Base-by-base conservation (phyloP, 2,888 invertebrate genomes). In the Apoderus coryli region DNA sequence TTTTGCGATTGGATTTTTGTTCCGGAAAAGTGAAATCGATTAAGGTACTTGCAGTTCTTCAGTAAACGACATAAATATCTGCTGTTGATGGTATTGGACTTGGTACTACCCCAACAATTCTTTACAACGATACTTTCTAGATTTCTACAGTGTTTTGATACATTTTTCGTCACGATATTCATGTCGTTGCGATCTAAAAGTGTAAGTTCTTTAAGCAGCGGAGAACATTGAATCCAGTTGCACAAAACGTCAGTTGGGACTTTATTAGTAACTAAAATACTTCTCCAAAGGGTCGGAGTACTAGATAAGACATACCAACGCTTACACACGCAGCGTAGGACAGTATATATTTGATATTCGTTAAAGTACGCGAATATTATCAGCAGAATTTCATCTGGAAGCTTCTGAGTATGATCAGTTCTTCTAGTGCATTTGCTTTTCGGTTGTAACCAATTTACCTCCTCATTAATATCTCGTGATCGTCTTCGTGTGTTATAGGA, bases 351-450 rank as follows among this genome's bases (percentile, higher is more conserved):
- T 31, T 44, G 40, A 19, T 41, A 31, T 10, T 39, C 36, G 3
- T 33, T 30, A 11, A 47, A 27, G 23, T 36, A 44, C n/a, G 46
- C 42, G 22, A 47, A 47, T 15, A 47, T 40, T 14, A 36, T 23
- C 4, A 44, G 31, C 23, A 46, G 25, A 10, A 46, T 39, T 38
- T 46, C 45, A 14, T 44, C 36, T 3, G 45, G 45, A n/a, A 44
- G 23, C 11, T 16, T 9, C 13, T 11, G 22, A 10, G 38, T 36
- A 22, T 38, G 31, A 22, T 44, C 39, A 10, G 24, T 29, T 23
- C 28, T 29, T 36, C 41, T 33, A 6, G 32, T 27, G 11, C 34
- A 35, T 29, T 42, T 43, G n/a, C n/a, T n/a, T n/a, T n/a, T n/a
- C n/a, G n/a, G n/a, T n/a, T n/a, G n/a, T n/a, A n/a, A n/a, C n/a